A percentile compares a stretch with the other conserved stretches of the same genome.
Conservation (phyloP, 30 jellyfish, hydroid and myxozoan species). For the Aurelia aurita complex sp. Pacific region DNA sequence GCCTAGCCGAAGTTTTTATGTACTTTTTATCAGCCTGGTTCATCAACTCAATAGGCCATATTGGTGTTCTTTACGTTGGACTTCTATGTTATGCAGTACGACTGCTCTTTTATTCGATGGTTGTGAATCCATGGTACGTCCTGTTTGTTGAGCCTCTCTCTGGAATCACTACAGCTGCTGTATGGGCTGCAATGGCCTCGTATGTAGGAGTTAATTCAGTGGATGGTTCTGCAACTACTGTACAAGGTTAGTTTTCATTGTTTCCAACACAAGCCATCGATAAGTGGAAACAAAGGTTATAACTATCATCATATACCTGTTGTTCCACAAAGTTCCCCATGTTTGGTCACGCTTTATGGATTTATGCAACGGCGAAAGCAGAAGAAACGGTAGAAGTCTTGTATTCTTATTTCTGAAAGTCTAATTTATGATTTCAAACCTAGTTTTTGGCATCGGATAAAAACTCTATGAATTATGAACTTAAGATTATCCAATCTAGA, state of each 20-base stretch:
- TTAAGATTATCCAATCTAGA: too few species aligned
- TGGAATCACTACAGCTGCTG: slow-evolving; percentile 97
- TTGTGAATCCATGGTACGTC: slow-evolving; percentile 94
- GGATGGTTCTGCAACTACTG: slow-evolving; percentile 83
- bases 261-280: too few species aligned
- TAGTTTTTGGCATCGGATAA: too few species aligned
- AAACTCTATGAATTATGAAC: too few species aligned
- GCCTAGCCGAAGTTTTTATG: slow-evolving; percentile 84
- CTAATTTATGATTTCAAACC: too few species aligned
- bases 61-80: slow-evolving; percentile 84
- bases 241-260: slow-evolving; percentile 66
- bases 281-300: too few species aligned
- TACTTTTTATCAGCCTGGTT: slow-evolving; percentile 84
- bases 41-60: slow-evolving; percentile 78
- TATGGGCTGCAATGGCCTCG: slow-evolving; percentile 98
- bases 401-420: too few species aligned
- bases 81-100: slow-evolving; percentile 82
- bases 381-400: too few species aligned
- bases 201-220: slow-evolving; percentile 86
- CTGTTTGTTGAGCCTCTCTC: slow-evolving; percentile 96
- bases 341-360: too few species aligned
- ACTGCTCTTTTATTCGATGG: slow-evolving; percentile 76
- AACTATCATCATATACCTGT: too few species aligned
- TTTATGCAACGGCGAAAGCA: too few species aligned
- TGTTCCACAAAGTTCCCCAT: too few species aligned